Base-by-base conservation (phyloP, 1,140 invertebrate species). In the Bilobella aurantiaca region DNA sequence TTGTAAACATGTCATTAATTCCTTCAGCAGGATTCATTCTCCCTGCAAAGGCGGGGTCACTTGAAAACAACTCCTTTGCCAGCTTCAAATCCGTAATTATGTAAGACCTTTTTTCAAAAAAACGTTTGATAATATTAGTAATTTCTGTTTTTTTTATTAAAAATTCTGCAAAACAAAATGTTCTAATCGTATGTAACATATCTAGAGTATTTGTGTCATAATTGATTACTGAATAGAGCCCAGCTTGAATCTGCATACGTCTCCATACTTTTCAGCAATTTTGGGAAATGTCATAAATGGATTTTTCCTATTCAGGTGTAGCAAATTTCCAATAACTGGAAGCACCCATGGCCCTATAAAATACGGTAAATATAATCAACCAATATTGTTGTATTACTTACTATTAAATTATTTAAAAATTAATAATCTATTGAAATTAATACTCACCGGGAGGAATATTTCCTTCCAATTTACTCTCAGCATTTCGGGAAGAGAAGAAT, bases 261-360 rank as follows among this genome's bases (percentile, higher is more conserved):
- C 53, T 8, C 53, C 53, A 21, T 57, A 57, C 12, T 57, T 27
- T 23, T 57, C 27, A 8, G 53, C 53, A 8, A 12, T 23, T 21
- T 57, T 23, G n/a, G 27, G 5, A 57, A 57, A 57, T 21, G 53
- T 57, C 53, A 57, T 57, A 23, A 57, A 57, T 12, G 53, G 53
- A 57, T 23, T 27, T 57, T 21, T 5, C 5, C 5, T 8, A 57
- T 57, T 57, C 53, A 57, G 8, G 8, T 57, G 53, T 21, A 57
- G 5, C 27, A 57, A 27, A 57, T 57, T 57, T 21, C 53, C 53
- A 21, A 57, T 23, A 8, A 57, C 8, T 23, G 53, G 53, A 57
- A 57, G 5, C 5, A 8, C 5, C 5, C 5, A 27, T 57, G 53
- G 53, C 5, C 53, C 53, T 57, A 21, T 14, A 46, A 46, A 14